phyloP scores from a whole-genome alignment of 2,797 vertebrate species.

The Acanthopagrus latus region DNA sequence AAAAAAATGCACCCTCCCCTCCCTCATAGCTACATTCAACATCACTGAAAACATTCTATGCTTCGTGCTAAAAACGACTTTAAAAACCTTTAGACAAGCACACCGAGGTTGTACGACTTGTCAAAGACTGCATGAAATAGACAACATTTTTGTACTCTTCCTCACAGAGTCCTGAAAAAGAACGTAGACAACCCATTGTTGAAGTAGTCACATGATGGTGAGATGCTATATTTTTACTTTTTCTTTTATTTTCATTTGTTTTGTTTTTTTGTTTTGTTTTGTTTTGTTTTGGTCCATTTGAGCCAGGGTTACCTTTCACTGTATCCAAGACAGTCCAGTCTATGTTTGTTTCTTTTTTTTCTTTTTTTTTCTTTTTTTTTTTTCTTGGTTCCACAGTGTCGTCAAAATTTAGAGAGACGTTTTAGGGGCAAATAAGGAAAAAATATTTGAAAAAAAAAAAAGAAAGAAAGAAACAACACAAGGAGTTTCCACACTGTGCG shows the following conservation, averaged over 20 bases:
- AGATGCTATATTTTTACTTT: slow-evolving; percentile 68
- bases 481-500: slow-evolving; percentile 76
- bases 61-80: slow-evolving; percentile 69
- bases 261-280: no score
- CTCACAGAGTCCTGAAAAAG: slow-evolving; percentile 65
- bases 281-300: slow-evolving; percentile 55
- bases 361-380: not conserved
- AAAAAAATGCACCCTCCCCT: slow-evolving; percentile 44
- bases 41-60: slow-evolving; percentile 77
- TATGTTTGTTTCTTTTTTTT: slow-evolving; percentile 3
- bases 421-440: slow-evolving; percentile 62
- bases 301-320: slow-evolving; percentile 77
- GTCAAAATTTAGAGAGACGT: slow-evolving; percentile 70
- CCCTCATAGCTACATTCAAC: slow-evolving; percentile 66
- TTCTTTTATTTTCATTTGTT: slow-evolving; percentile 10
- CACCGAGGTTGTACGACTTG: slow-evolving; percentile 72
- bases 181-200: slow-evolving; percentile 71
- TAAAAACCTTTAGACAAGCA: slow-evolving; percentile 70
- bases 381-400: slow-evolving; percentile 57
- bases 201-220: slow-evolving; percentile 75
- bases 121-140: slow-evolving; percentile 84
- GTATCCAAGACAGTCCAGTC: slow-evolving; percentile 46
- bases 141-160: slow-evolving; percentile 75
- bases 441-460: not conserved
- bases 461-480: slow-evolving; percentile 30